Conservation (phyloP, 2,113 vertebrate genomes). For the Halcyon senegalensis region DNA sequence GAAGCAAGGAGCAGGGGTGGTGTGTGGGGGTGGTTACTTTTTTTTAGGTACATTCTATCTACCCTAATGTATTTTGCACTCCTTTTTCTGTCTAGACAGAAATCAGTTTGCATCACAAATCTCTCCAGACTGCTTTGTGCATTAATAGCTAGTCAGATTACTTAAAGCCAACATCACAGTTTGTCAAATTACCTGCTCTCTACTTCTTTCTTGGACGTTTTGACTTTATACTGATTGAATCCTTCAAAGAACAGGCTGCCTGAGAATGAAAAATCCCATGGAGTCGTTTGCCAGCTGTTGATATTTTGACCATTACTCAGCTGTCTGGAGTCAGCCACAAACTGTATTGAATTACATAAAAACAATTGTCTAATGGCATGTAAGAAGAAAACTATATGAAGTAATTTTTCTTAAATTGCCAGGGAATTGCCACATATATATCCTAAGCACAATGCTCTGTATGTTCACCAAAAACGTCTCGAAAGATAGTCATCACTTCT, state of each 20-base stretch:
- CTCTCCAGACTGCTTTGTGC: conserved; percentile 76
- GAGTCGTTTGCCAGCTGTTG: conserved; percentile 74
- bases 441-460: background rate
- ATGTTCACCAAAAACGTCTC: background rate
- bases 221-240: conserved; percentile 67
- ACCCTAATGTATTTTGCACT: conserved; percentile 77
- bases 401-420: conserved; percentile 36
- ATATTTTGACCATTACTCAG: conserved; percentile 76
- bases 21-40: conserved; percentile 15
- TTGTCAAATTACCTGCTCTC: conserved; percentile 75
- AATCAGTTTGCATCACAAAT: conserved; percentile 74
- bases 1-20: background rate
- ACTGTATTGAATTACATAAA: conserved; percentile 69
- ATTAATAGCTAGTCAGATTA: conserved; percentile 74
- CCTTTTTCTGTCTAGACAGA: conserved; percentile 81
- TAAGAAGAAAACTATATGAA: conserved; percentile 63
- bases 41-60: conserved; percentile 29
- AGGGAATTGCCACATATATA: conserved; percentile 1
- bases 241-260: conserved; percentile 65
- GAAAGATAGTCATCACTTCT: background rate
- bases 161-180: conserved; percentile 71
- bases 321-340: conserved; percentile 77
- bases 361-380: conserved; percentile 53
- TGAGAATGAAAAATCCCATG: conserved; percentile 23
- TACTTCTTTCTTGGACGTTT: conserved; percentile 63